Evolutionary conservation across 2,113 vertebrate genomes (phyloP).

Genomic region (Petroica traversi): DNA sequence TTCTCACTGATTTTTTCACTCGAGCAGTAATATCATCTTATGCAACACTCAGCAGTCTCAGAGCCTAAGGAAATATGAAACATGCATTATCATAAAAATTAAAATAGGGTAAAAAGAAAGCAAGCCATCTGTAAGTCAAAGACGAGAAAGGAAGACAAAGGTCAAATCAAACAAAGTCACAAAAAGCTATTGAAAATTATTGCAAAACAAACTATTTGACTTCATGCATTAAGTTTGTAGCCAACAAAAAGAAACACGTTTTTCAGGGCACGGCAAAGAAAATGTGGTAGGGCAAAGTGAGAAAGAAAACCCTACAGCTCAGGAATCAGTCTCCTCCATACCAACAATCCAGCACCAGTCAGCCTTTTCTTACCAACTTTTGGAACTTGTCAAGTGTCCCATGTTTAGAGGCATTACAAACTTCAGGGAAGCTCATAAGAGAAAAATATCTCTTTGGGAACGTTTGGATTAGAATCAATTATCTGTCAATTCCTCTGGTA

Average conservation of each 20-base stretch:
- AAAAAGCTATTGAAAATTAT: background rate
- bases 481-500: background rate
- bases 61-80: background rate
- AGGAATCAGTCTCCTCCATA: background rate
- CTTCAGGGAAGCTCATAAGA: background rate
- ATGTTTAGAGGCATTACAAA: background rate
- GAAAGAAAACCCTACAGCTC: background rate
- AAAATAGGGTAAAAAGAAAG: background rate
- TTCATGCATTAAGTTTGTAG: background rate
- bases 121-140: background rate
- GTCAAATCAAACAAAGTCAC: background rate
- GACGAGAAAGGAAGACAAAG: background rate
- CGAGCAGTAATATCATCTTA: background rate
- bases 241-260: background rate
- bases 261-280: background rate
- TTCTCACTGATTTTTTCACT: background rate
- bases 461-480: background rate
- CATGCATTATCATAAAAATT: background rate
- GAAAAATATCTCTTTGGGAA: background rate
- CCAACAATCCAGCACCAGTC: background rate
- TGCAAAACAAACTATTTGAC: background rate
- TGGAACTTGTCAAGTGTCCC: background rate
- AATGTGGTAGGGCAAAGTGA: background rate
- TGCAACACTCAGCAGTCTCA: background rate
- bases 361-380: background rate